Percentiles rank a stretch among this genome's conserved stretches.
Evolutionary conservation across 2,888 invertebrate species (phyloP).

Genomic region (Alloscopus bannaensis): DNA sequence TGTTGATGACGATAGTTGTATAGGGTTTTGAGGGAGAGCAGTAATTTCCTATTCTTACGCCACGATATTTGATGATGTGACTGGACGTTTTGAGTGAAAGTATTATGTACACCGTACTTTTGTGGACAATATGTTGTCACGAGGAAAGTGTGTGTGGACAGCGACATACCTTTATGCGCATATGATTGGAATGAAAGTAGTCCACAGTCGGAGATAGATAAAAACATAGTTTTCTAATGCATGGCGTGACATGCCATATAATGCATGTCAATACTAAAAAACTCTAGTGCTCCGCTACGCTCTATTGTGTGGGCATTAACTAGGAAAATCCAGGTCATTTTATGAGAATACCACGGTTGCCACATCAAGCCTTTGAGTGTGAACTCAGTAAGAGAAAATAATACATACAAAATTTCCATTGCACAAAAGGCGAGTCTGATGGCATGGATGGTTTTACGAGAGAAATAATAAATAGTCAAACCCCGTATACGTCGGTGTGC

Average conservation of each 20-base stretch:
- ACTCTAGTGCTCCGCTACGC: neutral
- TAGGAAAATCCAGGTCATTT: conserved; percentile 19
- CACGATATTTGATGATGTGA: neutral
- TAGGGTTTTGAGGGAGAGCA: neutral
- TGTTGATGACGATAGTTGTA: conserved; percentile 1
- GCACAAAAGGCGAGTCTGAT: neutral
- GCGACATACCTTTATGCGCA: neutral
- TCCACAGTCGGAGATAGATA: neutral
- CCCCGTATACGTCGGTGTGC: neutral
- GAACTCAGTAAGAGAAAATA: neutral
- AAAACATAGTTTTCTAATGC: neutral
- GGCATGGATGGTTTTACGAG: conserved; percentile 28
- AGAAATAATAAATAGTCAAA: conserved; percentile 31
- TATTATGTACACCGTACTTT: neutral
- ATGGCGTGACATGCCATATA: neutral
- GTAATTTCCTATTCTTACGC: neutral
- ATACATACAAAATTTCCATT: neutral
- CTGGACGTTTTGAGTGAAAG: too few relatives aligned
- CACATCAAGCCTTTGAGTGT: too few relatives aligned
- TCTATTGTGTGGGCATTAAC: too few relatives aligned
- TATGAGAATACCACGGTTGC: too few relatives aligned
- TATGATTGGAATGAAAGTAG: neutral
- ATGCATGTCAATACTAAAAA: neutral
- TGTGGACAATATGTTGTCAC: neutral
- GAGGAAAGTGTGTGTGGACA: neutral